Conservation (phyloP, 2,797 vertebrate species). For the Lagodon rhomboides region DNA sequence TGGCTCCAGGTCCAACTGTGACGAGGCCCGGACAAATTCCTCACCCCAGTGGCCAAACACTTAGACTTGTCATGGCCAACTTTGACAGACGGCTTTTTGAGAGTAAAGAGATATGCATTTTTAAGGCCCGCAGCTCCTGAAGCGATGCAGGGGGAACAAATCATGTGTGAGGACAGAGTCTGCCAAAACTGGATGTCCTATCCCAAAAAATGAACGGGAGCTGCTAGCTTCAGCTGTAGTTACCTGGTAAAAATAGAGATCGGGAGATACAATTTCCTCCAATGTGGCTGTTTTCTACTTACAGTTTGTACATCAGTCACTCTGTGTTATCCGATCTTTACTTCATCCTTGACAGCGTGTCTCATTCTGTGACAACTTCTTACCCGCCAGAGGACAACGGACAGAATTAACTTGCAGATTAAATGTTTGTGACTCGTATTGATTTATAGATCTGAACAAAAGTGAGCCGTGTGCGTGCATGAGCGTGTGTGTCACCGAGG, state of each 20-base stretch:
- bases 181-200: not conserved
- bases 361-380: constrained; percentile 60
- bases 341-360: constrained; percentile 35
- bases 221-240: not conserved
- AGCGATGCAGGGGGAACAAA: constrained; percentile 26
- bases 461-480: constrained; percentile 67
- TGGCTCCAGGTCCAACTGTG: constrained; percentile 86
- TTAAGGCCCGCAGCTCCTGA: constrained; percentile 68
- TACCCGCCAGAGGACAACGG: constrained; percentile 40
- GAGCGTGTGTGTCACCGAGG: constrained; percentile 55
- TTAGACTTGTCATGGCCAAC: constrained; percentile 80
- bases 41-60: constrained; percentile 83
- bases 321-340: constrained; percentile 20
- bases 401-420: constrained; percentile 78
- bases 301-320: constrained; percentile 3
- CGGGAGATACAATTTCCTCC: not conserved
- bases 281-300: not conserved
- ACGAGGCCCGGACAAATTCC: constrained; percentile 87
- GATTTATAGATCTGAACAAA: constrained; percentile 80
- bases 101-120: constrained; percentile 69
- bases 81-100: constrained; percentile 81
- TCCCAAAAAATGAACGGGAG: not conserved
- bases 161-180: not conserved
- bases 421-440: constrained; percentile 80
- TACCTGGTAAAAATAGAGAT: constrained; percentile 6